Evolutionary conservation across 2,888 invertebrate genomes (phyloP), one percentile per base, ranked within the genome.

Genomic region (Eupithecia subfuscata): DNA sequence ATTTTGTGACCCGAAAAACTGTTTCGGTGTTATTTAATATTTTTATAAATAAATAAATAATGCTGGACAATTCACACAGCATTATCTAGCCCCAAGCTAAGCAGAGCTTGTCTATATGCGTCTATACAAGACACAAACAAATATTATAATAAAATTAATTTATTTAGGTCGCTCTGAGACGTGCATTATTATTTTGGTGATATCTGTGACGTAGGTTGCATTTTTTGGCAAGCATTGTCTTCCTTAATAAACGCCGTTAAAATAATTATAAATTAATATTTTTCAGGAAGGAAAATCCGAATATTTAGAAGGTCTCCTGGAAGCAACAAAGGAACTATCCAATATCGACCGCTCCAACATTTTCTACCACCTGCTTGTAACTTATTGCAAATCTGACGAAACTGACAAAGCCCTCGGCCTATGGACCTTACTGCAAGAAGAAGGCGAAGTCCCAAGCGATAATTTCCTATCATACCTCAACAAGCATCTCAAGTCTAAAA

Each of bases 341-440:
- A 96, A 97, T 81, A 96, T 97, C 71, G 97, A 97, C 87, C 95
- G 98, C 6, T 95, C 96, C 18, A 96, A 97, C 78, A 97, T 98
- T 81, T 98, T 97, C 89, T 96, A 96, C 83, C 96, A 97, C 83
- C 94, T 98, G 14, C 92, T 98, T 5, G 91, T 96, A n/a, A 96
- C 96, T 67, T 98, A 98, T 87, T 96, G 96, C 85, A 96, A 97
- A 83, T 95, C 95, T 0, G 95, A 97, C 63, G 96, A 98, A 83
- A 95, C 96, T 0, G 96, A 97, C 69, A 97, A 97, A 88, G 98
- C 97, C 0, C 86, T 97, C 14, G 96, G 96, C 0, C 91, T 98
- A 6, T 98, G 98, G 98, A 97, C 97, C 0, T 93, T 97, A 84
- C 96, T 98, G 92, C 98, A 98, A 90, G 98, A 98, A 87, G 98